phyloP scores from a whole-genome alignment of 2,888 invertebrate species.

The Rhamnusium bicolor region DNA sequence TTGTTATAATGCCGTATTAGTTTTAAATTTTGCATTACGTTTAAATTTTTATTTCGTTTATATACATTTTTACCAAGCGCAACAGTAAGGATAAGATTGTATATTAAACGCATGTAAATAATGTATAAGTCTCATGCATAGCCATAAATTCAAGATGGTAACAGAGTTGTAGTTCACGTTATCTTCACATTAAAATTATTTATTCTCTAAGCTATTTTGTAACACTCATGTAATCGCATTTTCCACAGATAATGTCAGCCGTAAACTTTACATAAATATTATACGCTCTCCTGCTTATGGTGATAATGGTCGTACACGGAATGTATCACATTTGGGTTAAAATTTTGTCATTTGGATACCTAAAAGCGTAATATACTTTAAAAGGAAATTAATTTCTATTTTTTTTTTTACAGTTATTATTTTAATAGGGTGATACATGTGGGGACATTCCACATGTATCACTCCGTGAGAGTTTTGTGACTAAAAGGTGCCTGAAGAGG shows the following conservation, averaged over 20 bases:
- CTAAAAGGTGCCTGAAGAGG: no score
- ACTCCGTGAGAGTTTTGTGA: no score
- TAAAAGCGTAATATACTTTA: no score
- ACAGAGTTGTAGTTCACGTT: conserved; percentile 13
- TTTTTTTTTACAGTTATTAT: no score
- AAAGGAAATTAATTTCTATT: no score
- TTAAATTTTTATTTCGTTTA: background rate
- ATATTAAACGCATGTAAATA: background rate
- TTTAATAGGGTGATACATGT: no score
- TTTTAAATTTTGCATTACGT: background rate
- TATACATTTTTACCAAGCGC: no score
- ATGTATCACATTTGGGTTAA: background rate
- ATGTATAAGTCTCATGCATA: background rate
- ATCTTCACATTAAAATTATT: conserved; percentile 23
- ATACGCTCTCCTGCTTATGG: background rate
- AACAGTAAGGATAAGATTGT: background rate
- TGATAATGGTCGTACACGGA: background rate
- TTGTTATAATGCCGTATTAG: background rate
- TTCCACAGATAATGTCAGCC: conserved; percentile 11
- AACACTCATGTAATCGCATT: conserved; percentile 7
- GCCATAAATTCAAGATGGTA: conserved; percentile 10
- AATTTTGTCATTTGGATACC: background rate
- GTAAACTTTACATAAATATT: conserved; percentile 13
- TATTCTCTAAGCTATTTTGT: conserved; percentile 11
- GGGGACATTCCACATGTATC: no score